Evolutionary conservation across 2,888 invertebrate genomes (phyloP).

Genomic region (Epinotia demarniana): DNA sequence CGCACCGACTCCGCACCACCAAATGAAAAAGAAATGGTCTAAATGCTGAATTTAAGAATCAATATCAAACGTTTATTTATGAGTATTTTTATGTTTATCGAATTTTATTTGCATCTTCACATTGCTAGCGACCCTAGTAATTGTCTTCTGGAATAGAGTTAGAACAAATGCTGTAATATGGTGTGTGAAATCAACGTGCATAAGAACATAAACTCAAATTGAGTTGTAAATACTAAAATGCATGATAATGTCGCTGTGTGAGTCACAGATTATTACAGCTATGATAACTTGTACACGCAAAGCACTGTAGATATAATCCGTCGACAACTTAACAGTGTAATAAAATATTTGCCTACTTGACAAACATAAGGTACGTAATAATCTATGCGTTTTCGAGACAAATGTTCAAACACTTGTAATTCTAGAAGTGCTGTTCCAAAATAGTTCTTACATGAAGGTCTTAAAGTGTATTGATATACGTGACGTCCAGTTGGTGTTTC

Average conservation of each 20-base stretch:
- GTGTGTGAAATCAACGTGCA: background rate
- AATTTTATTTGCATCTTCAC: no score
- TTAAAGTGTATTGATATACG: constrained; percentile 10
- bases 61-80: no score
- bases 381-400: constrained; percentile 68
- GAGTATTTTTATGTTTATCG: no score
- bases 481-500: constrained; percentile 30
- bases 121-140: no score
- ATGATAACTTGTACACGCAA: constrained; percentile 56
- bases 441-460: background rate
- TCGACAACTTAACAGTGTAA: constrained; percentile 54
- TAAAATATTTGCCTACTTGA: constrained; percentile 65
- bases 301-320: constrained; percentile 64
- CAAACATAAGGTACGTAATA: constrained; percentile 59
- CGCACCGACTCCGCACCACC: no score
- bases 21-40: no score
- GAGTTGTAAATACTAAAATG: constrained; percentile 31
- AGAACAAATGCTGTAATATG: background rate
- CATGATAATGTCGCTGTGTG: constrained; percentile 23
- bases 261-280: constrained; percentile 52
- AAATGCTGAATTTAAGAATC: no score
- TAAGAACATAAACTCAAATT: constrained; percentile 22
- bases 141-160: background rate
- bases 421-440: constrained; percentile 11
- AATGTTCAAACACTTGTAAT: constrained; percentile 63